These are phyloP conservation scores for Caranx ignobilis DNA, from an alignment of 2,113 vertebrate genomes.

Conservation along the genomic window DNA sequence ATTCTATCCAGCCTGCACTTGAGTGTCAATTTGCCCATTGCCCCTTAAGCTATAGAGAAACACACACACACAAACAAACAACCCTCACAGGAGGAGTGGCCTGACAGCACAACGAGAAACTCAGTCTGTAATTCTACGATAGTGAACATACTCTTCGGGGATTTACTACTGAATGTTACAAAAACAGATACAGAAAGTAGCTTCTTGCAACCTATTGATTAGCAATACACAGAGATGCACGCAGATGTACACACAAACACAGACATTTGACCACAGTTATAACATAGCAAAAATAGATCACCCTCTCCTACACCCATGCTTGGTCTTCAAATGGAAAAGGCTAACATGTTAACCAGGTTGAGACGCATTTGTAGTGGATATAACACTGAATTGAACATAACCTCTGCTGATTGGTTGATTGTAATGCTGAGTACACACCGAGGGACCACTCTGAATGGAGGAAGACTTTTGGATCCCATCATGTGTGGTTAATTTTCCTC, in stretches of 20 bases:
- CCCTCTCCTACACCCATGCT: neutral
- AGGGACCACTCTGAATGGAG: no score
- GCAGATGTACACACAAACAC: neutral
- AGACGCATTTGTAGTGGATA: neutral
- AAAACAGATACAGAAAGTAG: conserved; percentile 35
- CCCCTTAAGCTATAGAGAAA: conserved; percentile 53
- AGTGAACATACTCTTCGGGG: conserved; percentile 31
- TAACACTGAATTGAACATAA: neutral
- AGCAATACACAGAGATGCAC: neutral
- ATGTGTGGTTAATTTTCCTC: neutral
- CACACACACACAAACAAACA: conserved; percentile 27
- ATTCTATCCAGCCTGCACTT: conserved; percentile 37
- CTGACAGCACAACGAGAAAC: conserved; percentile 47
- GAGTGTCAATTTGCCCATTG: conserved; percentile 46
- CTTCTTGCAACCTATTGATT: conserved; percentile 28
- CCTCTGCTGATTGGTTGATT: neutral
- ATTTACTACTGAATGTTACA: conserved; percentile 29
- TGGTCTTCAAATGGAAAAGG: neutral
- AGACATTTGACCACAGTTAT: neutral
- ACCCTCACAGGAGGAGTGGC: conserved; percentile 17
- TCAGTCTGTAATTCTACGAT: conserved; percentile 20
- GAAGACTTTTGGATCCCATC: no score
- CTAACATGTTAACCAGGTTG: no score
- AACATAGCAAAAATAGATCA: neutral
- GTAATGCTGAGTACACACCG: neutral